A percentile compares a stretch with the other conserved stretches of the same genome.
Conservation (phyloP, 2,797 vertebrate species). For the Anniella stebbinsi region DNA sequence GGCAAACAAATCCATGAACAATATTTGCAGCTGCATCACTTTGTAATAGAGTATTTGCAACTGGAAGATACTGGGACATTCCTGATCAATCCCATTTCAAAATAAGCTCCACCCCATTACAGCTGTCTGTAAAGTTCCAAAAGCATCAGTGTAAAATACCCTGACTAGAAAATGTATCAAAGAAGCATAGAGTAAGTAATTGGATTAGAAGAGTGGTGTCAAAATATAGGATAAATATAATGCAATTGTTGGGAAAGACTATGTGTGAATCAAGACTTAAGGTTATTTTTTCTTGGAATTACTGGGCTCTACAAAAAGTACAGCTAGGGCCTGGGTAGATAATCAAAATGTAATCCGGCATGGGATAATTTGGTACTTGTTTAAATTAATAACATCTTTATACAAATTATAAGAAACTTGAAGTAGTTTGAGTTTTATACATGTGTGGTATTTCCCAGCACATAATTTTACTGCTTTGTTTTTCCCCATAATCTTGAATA, state of each 20-base stretch:
- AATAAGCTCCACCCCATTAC: slow-evolving; percentile 63
- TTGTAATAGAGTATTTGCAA: slow-evolving; percentile 68
- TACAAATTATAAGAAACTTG: background rate
- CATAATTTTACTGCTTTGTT: background rate
- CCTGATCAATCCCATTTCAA: slow-evolving; percentile 61
- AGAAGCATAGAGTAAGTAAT: slow-evolving; percentile 51
- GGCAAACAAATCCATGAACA: slow-evolving; percentile 70
- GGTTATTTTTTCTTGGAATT: background rate
- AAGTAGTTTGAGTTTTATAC: background rate
- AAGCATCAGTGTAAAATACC: background rate
- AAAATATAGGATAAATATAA: slow-evolving; percentile 57
- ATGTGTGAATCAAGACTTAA: slow-evolving; percentile 60
- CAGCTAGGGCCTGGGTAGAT: slow-evolving; percentile 27
- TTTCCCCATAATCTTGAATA: background rate
- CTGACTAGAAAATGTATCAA: slow-evolving; percentile 25
- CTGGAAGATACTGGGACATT: slow-evolving; percentile 53
- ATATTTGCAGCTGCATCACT: slow-evolving; percentile 66
- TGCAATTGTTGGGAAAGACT: slow-evolving; percentile 46
- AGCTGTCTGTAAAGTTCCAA: slow-evolving; percentile 47
- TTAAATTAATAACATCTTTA: slow-evolving; percentile 36
- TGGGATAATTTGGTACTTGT: slow-evolving; percentile 29
- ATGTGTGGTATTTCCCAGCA: background rate
- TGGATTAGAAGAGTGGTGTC: slow-evolving; percentile 66
- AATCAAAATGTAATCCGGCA: slow-evolving; percentile 35
- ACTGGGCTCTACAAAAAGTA: slow-evolving; percentile 19